phyloP scores from a whole-genome alignment of 2,888 invertebrate species.

The Tuberolachnus salignus region DNA sequence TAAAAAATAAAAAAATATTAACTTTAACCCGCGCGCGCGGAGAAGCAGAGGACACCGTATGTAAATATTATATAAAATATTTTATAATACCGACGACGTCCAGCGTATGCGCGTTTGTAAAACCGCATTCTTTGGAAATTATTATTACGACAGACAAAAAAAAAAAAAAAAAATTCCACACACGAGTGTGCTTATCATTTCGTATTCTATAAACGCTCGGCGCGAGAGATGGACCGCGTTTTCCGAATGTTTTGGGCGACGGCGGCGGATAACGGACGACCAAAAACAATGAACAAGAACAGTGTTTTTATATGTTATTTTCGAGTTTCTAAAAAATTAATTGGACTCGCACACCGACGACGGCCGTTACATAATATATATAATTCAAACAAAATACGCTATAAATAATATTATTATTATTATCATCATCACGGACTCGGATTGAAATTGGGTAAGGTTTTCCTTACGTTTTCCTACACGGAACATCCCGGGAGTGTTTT shows the following conservation, averaged over 20 bases:
- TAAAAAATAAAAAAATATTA: too few species aligned
- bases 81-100: too few species aligned
- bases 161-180: background rate
- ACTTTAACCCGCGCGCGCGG: conserved; percentile 28
- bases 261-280: conserved; percentile 28
- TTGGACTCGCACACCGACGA: conserved; percentile 22
- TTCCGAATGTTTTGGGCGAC: conserved; percentile 45
- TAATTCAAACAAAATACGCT: conserved; percentile 12
- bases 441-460: too few species aligned
- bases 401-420: too few species aligned
- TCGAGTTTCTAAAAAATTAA: conserved; percentile 19
- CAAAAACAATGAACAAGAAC: background rate
- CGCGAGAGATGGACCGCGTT: conserved; percentile 17
- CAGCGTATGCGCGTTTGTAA: conserved; percentile 22
- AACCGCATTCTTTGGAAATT: conserved; percentile 54
- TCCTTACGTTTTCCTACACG: too few species aligned
- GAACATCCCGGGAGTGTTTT: too few species aligned
- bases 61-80: conserved; percentile 45
- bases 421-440: too few species aligned
- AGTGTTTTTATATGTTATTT: conserved; percentile 2
- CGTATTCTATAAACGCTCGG: conserved; percentile 32
- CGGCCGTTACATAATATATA: conserved; percentile 36
- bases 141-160: conserved; percentile 46
- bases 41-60: conserved; percentile 32
- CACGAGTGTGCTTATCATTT: conserved; percentile 36